Evolutionary conservation across 2,113 vertebrate species (phyloP).

Genomic region (Myodes glareolus): DNA sequence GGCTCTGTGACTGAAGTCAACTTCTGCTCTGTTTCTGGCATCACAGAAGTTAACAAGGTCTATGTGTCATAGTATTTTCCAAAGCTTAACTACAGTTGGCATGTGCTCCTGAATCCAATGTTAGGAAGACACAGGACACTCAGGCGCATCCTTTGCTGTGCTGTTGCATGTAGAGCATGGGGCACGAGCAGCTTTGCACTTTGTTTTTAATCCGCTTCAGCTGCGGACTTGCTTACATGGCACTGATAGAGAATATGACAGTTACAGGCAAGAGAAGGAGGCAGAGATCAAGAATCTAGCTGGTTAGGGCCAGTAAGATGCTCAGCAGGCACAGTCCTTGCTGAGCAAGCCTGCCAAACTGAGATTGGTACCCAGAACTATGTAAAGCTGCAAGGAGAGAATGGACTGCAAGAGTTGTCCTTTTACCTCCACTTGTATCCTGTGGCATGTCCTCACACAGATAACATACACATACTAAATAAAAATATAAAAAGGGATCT

Average conservation of each 20-base stretch:
- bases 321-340: background rate
- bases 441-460: background rate
- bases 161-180: background rate
- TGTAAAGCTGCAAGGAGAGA: background rate
- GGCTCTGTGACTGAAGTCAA: background rate
- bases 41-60: background rate
- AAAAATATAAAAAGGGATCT: background rate
- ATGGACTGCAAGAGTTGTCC: background rate
- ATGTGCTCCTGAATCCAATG: background rate
- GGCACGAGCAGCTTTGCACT: background rate
- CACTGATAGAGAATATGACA: background rate
- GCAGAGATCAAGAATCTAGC: constrained; percentile 8
- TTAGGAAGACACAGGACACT: background rate
- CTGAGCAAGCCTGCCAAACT: background rate
- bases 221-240: background rate
- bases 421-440: background rate
- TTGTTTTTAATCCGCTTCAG: constrained; percentile 10
- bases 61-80: background rate
- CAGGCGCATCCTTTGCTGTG: background rate
- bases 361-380: background rate
- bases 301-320: background rate
- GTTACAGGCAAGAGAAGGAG: background rate
- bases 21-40: background rate
- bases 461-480: background rate
- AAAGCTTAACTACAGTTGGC: background rate